Percentiles rank a stretch among this genome's conserved stretches.
Evolutionary conservation across 2,797 vertebrate species (phyloP).

Genomic region (Lepilemur septentrionalis): DNA sequence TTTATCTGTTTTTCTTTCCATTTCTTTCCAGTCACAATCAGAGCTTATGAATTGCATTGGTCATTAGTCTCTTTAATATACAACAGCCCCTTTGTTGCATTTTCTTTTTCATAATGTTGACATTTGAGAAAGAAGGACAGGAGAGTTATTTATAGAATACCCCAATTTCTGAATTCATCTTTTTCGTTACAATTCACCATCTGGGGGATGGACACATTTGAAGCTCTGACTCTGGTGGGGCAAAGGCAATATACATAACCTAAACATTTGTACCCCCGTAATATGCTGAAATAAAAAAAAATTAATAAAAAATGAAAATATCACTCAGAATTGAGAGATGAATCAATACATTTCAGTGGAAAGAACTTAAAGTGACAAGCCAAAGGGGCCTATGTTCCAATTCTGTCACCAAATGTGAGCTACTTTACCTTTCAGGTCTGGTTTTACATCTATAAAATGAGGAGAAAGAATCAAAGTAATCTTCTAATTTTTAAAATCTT

Average conservation of each 20-base stretch:
- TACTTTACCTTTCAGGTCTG: neutral
- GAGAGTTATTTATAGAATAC: neutral
- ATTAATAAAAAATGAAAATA: neutral
- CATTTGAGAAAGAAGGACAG: neutral
- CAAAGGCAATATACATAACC: no score
- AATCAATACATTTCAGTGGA: neutral
- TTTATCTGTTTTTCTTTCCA: neutral
- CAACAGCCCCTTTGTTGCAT: neutral
- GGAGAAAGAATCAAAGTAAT: neutral
- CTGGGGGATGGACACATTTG: no score
- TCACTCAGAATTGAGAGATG: neutral
- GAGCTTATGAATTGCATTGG: neutral
- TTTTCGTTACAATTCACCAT: neutral
- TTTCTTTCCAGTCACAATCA: neutral
- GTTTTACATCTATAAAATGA: neutral
- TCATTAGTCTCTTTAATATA: neutral
- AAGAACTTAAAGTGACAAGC: neutral
- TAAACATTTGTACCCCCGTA: no score
- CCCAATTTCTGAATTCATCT: constrained; percentile 5
- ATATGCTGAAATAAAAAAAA: no score
- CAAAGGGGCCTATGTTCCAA: neutral
- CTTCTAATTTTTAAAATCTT: neutral
- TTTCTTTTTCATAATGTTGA: neutral
- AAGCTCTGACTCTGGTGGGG: no score
- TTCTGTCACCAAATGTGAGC: neutral